Percentiles rank a stretch among this genome's conserved stretches.
Conservation (phyloP, 1,140 invertebrate genomes). For the Drosophila aff. region DNA sequence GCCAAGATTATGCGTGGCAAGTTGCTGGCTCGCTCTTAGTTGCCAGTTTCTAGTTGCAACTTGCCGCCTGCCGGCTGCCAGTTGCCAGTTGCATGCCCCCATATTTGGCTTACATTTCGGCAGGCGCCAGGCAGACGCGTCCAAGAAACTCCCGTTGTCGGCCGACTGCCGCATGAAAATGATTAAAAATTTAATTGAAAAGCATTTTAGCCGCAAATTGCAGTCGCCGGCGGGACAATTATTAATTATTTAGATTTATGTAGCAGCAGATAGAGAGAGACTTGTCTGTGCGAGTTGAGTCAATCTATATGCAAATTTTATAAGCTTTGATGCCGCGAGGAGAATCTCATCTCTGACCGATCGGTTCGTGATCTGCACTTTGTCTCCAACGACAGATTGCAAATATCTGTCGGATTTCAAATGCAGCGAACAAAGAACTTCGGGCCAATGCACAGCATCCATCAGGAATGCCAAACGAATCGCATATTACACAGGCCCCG, state of each 20-base stretch:
- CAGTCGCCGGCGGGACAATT: slow-evolving; percentile 49
- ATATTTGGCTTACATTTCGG: slow-evolving; percentile 64
- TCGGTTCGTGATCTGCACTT: slow-evolving; percentile 33
- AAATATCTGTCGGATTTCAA: slow-evolving; percentile 37
- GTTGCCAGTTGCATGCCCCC: slow-evolving; percentile 51
- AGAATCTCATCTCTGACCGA: slow-evolving; percentile 5
- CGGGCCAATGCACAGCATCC: slow-evolving; percentile 39
- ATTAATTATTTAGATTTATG: slow-evolving; percentile 79
- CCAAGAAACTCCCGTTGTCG: slow-evolving; percentile 33
- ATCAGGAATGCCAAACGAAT: slow-evolving; percentile 57
- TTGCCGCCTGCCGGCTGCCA: background rate
- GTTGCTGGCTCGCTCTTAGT: slow-evolving; percentile 12
- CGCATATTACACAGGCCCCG: slow-evolving; percentile 30
- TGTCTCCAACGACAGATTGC: slow-evolving; percentile 35
- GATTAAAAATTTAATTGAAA: slow-evolving; percentile 77
- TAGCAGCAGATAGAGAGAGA: slow-evolving; percentile 14
- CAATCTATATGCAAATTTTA: slow-evolving; percentile 71
- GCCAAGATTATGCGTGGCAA: slow-evolving; percentile 63
- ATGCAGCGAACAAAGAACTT: slow-evolving; percentile 64
- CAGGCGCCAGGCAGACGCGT: slow-evolving; percentile 71
- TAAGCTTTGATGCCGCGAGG: background rate
- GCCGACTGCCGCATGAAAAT: slow-evolving; percentile 27
- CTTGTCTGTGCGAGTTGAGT: slow-evolving; percentile 24
- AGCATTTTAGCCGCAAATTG: slow-evolving; percentile 51
- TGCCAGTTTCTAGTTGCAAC: slow-evolving; percentile 14